These are phyloP conservation scores for Erebia aethiops DNA, from an alignment of 2,888 invertebrate genomes.

Conservation along the genomic window DNA sequence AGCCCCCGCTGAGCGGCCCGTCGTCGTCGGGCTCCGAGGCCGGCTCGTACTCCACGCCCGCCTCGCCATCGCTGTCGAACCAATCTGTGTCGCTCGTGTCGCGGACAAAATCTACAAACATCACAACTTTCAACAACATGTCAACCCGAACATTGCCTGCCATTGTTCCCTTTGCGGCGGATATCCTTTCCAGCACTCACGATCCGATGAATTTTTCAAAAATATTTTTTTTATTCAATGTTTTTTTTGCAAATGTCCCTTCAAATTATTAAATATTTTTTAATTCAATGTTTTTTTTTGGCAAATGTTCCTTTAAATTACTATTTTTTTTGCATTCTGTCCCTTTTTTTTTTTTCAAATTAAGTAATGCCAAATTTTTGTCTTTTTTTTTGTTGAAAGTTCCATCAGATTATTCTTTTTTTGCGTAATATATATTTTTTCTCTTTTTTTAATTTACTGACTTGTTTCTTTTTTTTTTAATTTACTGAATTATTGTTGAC, in stretches of 20 bases:
- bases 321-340: slow-evolving; percentile 34
- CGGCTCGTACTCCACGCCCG: slow-evolving; percentile 77
- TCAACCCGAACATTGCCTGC: slow-evolving; percentile 29
- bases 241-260: not conserved
- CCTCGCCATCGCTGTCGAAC: slow-evolving; percentile 53
- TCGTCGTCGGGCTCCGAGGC: slow-evolving; percentile 76
- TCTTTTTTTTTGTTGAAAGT: not conserved
- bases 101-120: slow-evolving; percentile 79
- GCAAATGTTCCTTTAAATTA: slow-evolving; percentile 29
- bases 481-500: too few relatives aligned
- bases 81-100: slow-evolving; percentile 81
- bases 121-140: slow-evolving; percentile 44
- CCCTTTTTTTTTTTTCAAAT: slow-evolving; percentile 25
- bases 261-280: not conserved
- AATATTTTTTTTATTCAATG: slow-evolving; percentile 33
- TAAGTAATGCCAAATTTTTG: slow-evolving; percentile 9
- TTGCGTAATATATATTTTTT: not conserved
- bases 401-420: slow-evolving; percentile 1
- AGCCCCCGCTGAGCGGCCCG: slow-evolving; percentile 60
- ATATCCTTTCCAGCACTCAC: slow-evolving; percentile 25
- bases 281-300: slow-evolving; percentile 33
- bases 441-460: not conserved
- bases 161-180: slow-evolving; percentile 20
- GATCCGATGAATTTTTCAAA: slow-evolving; percentile 10
- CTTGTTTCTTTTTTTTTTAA: not conserved